Evolutionary conservation across 2,888 invertebrate species (phyloP).

Genomic region (Cheilosia variabilis): DNA sequence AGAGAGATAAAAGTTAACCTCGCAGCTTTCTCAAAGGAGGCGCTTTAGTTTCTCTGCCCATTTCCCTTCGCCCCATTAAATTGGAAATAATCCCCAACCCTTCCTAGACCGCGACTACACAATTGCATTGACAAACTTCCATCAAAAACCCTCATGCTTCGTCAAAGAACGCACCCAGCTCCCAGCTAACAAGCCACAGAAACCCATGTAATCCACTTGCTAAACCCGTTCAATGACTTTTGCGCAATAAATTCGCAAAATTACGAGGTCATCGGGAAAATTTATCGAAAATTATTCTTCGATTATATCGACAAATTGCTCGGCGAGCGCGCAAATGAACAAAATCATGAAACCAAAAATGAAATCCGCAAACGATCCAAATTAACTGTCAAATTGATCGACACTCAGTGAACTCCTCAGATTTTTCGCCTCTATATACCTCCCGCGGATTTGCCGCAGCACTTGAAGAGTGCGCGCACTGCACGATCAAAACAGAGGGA

Average conservation of each 20-base stretch:
- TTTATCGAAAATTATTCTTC: slow-evolving; percentile 59
- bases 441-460: slow-evolving; percentile 18
- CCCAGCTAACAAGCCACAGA: not conserved
- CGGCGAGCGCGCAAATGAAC: slow-evolving; percentile 27
- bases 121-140: not conserved
- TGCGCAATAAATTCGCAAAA: slow-evolving; percentile 27
- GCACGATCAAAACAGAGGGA: slow-evolving; percentile 64
- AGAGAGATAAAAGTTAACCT: too few relatives aligned
- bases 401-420: slow-evolving; percentile 65
- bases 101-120: too few relatives aligned
- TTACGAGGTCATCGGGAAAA: slow-evolving; percentile 56
- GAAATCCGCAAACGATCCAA: slow-evolving; percentile 66
- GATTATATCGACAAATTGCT: slow-evolving; percentile 69
- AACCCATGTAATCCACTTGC: slow-evolving; percentile 1
- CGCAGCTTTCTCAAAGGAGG: too few relatives aligned
- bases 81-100: too few relatives aligned
- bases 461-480: slow-evolving; percentile 62
- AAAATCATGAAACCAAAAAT: slow-evolving; percentile 37
- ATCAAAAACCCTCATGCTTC: not conserved
- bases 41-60: too few relatives aligned
- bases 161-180: not conserved
- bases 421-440: slow-evolving; percentile 4
- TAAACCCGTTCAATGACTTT: not conserved
- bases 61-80: too few relatives aligned
- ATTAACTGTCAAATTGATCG: slow-evolving; percentile 74